phyloP scores from a whole-genome alignment of 2,113 vertebrate species.

The Gallinago jamesoni region DNA sequence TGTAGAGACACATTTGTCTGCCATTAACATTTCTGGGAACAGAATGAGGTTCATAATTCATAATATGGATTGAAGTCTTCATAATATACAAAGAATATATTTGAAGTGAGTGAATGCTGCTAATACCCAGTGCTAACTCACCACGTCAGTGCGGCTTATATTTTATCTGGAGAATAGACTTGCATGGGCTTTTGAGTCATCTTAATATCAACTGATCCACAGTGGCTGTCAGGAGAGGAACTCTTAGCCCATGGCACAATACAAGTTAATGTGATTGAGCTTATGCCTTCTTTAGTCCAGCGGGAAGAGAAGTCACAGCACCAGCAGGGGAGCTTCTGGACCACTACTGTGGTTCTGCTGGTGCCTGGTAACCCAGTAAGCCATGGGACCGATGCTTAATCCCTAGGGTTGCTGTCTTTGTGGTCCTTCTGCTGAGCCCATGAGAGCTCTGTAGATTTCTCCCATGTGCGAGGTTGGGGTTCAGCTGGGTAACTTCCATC shows the following conservation, averaged over 20 bases:
- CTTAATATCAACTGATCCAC: neutral
- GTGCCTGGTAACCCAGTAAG: rapidly evolving
- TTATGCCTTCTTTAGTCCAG: neutral
- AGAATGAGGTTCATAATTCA: conserved; percentile 28
- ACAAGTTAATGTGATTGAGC: neutral
- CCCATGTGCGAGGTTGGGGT: neutral
- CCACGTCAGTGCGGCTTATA: neutral
- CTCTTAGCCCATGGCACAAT: neutral
- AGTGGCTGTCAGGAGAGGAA: neutral
- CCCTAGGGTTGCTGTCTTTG: neutral
- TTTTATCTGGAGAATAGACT: conserved; percentile 12
- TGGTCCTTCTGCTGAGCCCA: rapidly evolving
- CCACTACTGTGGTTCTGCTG: neutral
- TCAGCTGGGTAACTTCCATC: neutral
- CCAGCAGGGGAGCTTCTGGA: neutral
- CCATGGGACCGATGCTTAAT: rapidly evolving
- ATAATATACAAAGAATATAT: conserved; percentile 26
- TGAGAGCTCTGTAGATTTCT: neutral
- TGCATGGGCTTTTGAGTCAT: neutral
- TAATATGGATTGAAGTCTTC: neutral
- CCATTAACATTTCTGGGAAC: conserved; percentile 1
- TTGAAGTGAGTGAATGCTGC: neutral
- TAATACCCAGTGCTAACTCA: conserved; percentile 41
- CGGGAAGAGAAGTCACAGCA: rapidly evolving
- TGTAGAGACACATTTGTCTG: neutral